These are phyloP conservation scores for Drosophila kambysellisi DNA, from an alignment of 2,888 invertebrate genomes.

Conservation along the genomic window DNA sequence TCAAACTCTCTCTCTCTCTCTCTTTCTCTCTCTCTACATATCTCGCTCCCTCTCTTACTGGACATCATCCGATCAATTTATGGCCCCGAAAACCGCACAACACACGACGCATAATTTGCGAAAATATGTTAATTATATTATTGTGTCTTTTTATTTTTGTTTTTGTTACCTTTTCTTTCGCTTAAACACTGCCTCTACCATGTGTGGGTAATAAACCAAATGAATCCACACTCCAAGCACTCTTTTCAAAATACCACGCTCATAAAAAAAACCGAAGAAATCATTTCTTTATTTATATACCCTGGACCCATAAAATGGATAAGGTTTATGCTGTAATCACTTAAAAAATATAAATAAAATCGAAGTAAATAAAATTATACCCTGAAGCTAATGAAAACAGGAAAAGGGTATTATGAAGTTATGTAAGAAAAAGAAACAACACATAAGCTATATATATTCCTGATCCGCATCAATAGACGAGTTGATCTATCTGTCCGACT, in stretches of 20 bases:
- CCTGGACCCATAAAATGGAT: background rate
- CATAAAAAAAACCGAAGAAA: background rate
- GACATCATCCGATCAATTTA: constrained; percentile 45
- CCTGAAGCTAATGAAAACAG: background rate
- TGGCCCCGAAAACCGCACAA: constrained; percentile 26
- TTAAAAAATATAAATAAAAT: background rate
- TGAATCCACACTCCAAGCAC: constrained; percentile 1
- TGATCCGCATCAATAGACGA: background rate
- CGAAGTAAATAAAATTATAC: background rate
- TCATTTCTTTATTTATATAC: background rate
- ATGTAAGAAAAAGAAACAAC: background rate
- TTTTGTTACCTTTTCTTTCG: constrained; percentile 21
- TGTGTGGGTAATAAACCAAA: constrained; percentile 24
- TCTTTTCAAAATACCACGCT: constrained; percentile 10
- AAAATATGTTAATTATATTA: constrained; percentile 64
- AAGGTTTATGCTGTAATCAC: background rate
- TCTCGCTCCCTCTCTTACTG: background rate
- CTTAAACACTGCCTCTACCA: constrained; percentile 13
- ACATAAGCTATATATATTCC: background rate
- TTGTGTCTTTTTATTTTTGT: constrained; percentile 1
- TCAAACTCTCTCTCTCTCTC: background rate
- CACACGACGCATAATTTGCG: constrained; percentile 60
- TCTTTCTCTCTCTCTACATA: background rate
- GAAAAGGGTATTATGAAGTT: background rate
- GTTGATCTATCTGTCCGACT: too few relatives aligned